These are phyloP conservation scores for Myanophis thanlyinensis DNA, from an alignment of 2,113 vertebrate species.

Conservation along the genomic window DNA sequence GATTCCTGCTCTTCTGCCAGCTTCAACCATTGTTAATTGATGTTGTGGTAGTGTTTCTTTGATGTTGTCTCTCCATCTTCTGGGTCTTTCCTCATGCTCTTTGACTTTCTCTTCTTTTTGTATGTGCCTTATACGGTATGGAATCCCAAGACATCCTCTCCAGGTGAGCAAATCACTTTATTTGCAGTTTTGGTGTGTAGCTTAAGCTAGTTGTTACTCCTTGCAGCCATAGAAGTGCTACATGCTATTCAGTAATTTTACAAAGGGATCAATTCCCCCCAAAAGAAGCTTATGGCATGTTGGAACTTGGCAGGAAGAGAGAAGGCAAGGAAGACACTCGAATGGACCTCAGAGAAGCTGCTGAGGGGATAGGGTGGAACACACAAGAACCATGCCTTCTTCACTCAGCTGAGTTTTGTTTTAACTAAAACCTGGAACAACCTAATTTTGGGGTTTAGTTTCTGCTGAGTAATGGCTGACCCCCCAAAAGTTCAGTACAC, in stretches of 20 bases:
- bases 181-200: background rate
- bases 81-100: background rate
- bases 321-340: background rate
- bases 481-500: background rate
- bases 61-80: background rate
- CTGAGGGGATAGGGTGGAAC: background rate
- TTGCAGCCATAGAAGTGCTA: background rate
- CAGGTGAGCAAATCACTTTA: background rate
- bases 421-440: background rate
- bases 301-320: background rate
- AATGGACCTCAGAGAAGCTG: background rate
- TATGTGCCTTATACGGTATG: background rate
- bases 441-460: background rate
- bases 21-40: background rate
- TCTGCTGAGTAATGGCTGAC: background rate
- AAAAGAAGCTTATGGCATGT: background rate
- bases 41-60: background rate
- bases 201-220: background rate
- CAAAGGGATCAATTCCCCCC: background rate
- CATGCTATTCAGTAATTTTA: background rate
- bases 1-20: background rate
- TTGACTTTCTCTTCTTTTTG: background rate
- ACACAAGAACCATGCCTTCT: background rate
- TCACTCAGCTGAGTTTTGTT: background rate
- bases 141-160: background rate